Conservation (phyloP, 2,888 invertebrate genomes). For the Mechanitis mazaeus region DNA sequence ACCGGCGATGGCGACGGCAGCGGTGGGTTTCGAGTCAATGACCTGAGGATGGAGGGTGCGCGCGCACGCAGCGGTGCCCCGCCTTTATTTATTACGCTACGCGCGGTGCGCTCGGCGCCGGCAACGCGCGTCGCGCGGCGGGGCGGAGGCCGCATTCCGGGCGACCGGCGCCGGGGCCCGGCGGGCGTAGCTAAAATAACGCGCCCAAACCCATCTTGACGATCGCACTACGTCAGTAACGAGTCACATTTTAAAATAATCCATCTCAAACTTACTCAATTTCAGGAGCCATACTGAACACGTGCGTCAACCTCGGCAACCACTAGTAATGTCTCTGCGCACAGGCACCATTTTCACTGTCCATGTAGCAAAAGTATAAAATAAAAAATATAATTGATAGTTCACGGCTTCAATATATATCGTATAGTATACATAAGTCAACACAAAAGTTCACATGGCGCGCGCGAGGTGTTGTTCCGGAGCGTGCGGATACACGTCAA, state of each 20-base stretch:
- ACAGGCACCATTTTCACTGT: constrained; percentile 63
- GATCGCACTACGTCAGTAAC: constrained; percentile 46
- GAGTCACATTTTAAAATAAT: constrained; percentile 71
- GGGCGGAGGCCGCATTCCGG: constrained; percentile 59
- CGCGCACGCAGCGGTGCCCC: constrained; percentile 75
- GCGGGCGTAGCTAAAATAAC: constrained; percentile 69
- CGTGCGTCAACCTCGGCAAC: constrained; percentile 61
- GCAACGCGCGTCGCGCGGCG: constrained; percentile 39
- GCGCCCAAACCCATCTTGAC: constrained; percentile 46
- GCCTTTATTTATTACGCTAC: constrained; percentile 76
- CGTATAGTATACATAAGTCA: constrained; percentile 44
- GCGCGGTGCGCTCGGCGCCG: constrained; percentile 56
- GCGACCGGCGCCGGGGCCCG: constrained; percentile 67
- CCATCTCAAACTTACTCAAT: constrained; percentile 63
- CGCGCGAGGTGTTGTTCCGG: constrained; percentile 49
- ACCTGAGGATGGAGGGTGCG: constrained; percentile 71
- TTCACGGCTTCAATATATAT: constrained; percentile 29
- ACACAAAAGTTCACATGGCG: constrained; percentile 72
- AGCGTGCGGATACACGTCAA: constrained; percentile 54
- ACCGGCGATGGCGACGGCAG: constrained; percentile 35
- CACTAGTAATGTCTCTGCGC: constrained; percentile 44
- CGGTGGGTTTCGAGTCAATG: constrained; percentile 64
- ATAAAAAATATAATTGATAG: constrained; percentile 24
- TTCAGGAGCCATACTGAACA: constrained; percentile 50
- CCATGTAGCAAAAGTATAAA: constrained; percentile 38